phyloP scores from a whole-genome alignment of 2,113 vertebrate species.

The Nothobranchius kuhntae region DNA sequence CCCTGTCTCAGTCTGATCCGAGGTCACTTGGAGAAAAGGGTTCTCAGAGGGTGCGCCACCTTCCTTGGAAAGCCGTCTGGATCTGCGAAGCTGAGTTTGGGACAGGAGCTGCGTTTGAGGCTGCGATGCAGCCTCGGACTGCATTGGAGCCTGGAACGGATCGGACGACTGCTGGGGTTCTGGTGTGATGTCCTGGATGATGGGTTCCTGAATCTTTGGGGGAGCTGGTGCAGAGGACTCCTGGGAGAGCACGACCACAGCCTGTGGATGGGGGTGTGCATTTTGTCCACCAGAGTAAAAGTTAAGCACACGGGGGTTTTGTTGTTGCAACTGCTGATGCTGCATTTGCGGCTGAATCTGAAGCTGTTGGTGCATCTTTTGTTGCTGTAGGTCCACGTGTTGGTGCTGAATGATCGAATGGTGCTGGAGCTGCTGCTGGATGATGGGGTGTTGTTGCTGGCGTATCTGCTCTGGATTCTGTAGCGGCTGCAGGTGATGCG shows the following conservation, averaged over 20 bases:
- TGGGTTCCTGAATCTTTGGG: conserved; percentile 80
- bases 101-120: conserved; percentile 53
- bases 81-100: conserved; percentile 86
- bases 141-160: conserved; percentile 78
- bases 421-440: conserved; percentile 78
- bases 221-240: conserved; percentile 81
- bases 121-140: conserved; percentile 39
- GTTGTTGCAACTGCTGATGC: conserved; percentile 80
- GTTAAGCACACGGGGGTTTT: conserved; percentile 74
- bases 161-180: conserved; percentile 80
- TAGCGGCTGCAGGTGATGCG: conserved; percentile 69
- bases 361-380: conserved; percentile 79
- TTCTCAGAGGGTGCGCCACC: conserved; percentile 82
- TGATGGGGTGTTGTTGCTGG: conserved; percentile 76
- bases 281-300: conserved; percentile 64
- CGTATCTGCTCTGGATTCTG: conserved; percentile 82
- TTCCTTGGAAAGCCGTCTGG: conserved; percentile 93
- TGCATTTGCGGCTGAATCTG: conserved; percentile 77
- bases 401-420: conserved; percentile 74
- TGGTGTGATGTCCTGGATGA: conserved; percentile 76
- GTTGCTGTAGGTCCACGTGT: conserved; percentile 71
- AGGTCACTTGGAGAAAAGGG: conserved; percentile 58
- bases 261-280: conserved; percentile 67
- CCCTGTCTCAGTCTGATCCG: conserved; percentile 33
- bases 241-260: conserved; percentile 83